phyloP scores from a whole-genome alignment of 2,113 vertebrate genomes.

The Leucosticte australis region DNA sequence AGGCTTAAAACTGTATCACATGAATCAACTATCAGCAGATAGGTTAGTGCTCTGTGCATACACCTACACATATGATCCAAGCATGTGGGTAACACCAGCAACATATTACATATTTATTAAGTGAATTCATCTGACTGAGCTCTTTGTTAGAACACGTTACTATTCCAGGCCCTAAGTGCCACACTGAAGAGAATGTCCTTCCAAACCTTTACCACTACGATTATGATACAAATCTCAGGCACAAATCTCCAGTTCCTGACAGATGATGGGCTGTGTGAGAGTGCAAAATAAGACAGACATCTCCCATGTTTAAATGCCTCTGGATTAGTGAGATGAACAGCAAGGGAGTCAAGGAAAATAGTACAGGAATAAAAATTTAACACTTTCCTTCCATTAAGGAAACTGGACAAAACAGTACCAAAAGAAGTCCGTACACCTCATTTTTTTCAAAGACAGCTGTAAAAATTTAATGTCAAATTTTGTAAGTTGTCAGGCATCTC shows the following conservation, averaged over 20 bases:
- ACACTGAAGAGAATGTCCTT: constrained; percentile 57
- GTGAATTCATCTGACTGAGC: constrained; percentile 26
- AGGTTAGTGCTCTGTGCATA: not conserved
- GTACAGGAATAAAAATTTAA: constrained; percentile 68
- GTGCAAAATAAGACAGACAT: constrained; percentile 56
- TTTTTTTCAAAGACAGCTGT: constrained; percentile 45
- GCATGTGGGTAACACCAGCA: not conserved
- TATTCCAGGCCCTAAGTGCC: constrained; percentile 51
- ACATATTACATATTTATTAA: constrained; percentile 26
- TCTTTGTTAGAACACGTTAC: constrained; percentile 51
- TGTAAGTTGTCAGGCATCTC: not conserved
- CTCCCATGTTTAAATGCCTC: constrained; percentile 67
- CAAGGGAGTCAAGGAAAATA: constrained; percentile 64
- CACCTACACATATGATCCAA: not conserved
- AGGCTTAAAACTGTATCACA: not conserved
- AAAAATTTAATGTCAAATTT: not conserved
- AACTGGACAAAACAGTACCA: not conserved
- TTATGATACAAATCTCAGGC: constrained; percentile 67
- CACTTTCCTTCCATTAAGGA: constrained; percentile 45
- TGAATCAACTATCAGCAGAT: constrained; percentile 16
- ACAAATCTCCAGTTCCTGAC: constrained; percentile 69
- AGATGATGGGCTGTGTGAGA: constrained; percentile 65
- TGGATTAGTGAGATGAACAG: constrained; percentile 71
- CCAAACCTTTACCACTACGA: constrained; percentile 66
- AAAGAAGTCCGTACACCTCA: constrained; percentile 11